A percentile compares a stretch with the other conserved stretches of the same genome.
Conservation (phyloP, 2,888 invertebrate genomes). For the Protophormia terraenovae region DNA sequence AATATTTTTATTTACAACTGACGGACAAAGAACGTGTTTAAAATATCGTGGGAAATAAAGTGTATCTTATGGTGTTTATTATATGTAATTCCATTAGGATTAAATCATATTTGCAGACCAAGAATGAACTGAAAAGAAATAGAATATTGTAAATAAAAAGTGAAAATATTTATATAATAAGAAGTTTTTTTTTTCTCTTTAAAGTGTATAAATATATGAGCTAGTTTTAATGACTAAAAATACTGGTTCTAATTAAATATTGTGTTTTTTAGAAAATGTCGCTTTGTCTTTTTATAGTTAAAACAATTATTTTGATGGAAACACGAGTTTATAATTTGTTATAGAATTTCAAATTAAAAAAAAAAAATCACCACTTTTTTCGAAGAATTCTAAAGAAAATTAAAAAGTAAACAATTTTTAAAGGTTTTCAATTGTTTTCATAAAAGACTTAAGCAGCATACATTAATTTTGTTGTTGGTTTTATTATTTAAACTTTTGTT, state of each 20-base stretch:
- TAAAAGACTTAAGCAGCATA: not conserved
- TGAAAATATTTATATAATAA: not conserved
- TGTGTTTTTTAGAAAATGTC: not conserved
- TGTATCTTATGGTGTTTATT: not conserved
- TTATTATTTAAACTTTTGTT: not conserved
- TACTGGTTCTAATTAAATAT: not conserved
- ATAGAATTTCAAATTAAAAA: not conserved
- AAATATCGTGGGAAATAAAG: not conserved
- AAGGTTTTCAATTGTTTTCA: not conserved
- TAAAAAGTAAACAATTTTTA: not conserved
- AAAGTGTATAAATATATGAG: not conserved
- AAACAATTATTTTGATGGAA: not conserved
- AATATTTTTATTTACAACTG: not conserved
- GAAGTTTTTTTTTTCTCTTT: too few species aligned
- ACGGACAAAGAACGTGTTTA: not conserved
- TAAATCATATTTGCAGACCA: not conserved
- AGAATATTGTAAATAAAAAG: not conserved
- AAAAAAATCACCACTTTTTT: too few species aligned
- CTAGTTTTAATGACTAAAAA: not conserved
- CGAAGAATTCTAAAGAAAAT: not conserved
- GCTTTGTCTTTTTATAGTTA: not conserved
- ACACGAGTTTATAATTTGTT: not conserved
- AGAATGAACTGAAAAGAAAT: not conserved
- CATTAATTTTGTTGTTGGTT: too few species aligned
- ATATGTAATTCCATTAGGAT: constrained; percentile 3